These are phyloP conservation scores for Sturmia bella DNA, from an alignment of 2,888 invertebrate species.

Conservation along the genomic window DNA sequence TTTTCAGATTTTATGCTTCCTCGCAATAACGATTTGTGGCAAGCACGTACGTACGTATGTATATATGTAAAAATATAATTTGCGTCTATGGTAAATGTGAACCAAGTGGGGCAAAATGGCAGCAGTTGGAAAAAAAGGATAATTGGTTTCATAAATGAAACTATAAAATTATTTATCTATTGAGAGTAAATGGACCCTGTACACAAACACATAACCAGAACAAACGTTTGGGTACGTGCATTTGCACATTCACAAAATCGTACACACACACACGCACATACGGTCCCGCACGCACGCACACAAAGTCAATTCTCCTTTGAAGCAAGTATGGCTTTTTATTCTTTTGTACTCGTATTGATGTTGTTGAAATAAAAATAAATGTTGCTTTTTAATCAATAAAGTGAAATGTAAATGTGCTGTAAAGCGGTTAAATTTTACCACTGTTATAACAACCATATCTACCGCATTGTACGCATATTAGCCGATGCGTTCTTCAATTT, in stretches of 20 bases:
- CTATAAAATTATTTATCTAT: slow-evolving; percentile 64
- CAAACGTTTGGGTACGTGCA: slow-evolving; percentile 2
- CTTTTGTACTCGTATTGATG: slow-evolving; percentile 6
- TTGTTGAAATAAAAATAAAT: slow-evolving; percentile 45
- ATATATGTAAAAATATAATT: slow-evolving; percentile 8
- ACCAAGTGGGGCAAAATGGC: slow-evolving; percentile 1
- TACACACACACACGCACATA: background rate
- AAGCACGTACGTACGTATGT: slow-evolving; percentile 33
- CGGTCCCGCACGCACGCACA: background rate
- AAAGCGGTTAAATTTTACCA: slow-evolving; percentile 67
- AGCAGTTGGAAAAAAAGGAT: slow-evolving; percentile 49
- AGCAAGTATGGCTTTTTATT: background rate
- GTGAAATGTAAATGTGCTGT: slow-evolving; percentile 68
- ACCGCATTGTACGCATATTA: slow-evolving; percentile 50
- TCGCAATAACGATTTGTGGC: slow-evolving; percentile 38
- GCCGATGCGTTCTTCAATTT: background rate
- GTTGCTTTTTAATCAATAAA: slow-evolving; percentile 65
- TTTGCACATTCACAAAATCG: too few relatives aligned
- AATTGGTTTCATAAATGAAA: slow-evolving; percentile 67
- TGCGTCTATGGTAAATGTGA: slow-evolving; percentile 23
- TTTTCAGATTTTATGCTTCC: slow-evolving; percentile 47
- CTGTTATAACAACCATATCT: slow-evolving; percentile 36
- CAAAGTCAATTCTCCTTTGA: background rate
- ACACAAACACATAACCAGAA: slow-evolving; percentile 32
- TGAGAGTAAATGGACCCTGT: slow-evolving; percentile 59